Conservation (phyloP, 2,113 vertebrate genomes). For the Channa argus region DNA sequence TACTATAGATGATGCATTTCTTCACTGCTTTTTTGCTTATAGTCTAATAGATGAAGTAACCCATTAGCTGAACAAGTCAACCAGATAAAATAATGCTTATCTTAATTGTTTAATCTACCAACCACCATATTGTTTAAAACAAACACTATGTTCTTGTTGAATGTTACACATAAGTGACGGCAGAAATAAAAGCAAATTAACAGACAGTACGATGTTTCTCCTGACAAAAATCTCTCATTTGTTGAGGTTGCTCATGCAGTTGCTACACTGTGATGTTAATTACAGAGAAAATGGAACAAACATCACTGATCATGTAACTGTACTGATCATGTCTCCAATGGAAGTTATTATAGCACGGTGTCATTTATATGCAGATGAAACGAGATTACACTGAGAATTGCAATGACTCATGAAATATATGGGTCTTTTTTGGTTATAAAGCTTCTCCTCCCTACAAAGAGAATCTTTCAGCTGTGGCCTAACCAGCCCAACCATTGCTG, state of each 20-base stretch:
- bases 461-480: not conserved
- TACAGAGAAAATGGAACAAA: conserved; percentile 42
- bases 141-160: not conserved
- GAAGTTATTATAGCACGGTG: conserved; percentile 4
- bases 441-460: not conserved
- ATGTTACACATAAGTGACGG: not conserved
- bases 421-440: not conserved
- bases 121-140: conserved; percentile 1
- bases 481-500: not conserved
- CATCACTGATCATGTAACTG: no score
- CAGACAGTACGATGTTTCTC: conserved; percentile 7
- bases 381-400: not conserved
- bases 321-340: conserved; percentile 15
- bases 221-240: conserved; percentile 15
- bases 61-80: not conserved
- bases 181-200: conserved; percentile 7
- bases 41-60: not conserved
- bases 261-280: conserved; percentile 30
- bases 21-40: not conserved
- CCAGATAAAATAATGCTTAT: not conserved
- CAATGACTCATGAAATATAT: conserved; percentile 17
- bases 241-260: conserved; percentile 15
- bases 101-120: conserved; percentile 4
- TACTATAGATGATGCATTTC: not conserved
- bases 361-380: conserved; percentile 26